These are phyloP conservation scores for Gracilinanus agilis DNA, from an alignment of 2,113 vertebrate genomes.

Conservation along the genomic window DNA sequence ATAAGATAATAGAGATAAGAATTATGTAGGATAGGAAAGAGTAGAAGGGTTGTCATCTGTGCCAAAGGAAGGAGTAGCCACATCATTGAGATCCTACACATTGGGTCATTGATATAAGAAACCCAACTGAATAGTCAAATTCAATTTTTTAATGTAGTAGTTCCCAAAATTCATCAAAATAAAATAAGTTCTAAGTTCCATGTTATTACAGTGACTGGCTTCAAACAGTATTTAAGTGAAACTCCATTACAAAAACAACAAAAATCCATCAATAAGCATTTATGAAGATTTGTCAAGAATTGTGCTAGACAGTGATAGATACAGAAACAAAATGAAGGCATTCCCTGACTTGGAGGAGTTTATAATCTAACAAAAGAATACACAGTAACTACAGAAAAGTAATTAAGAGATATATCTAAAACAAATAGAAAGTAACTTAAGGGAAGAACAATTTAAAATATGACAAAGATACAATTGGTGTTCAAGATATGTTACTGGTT, in stretches of 20 bases:
- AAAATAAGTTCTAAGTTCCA: neutral
- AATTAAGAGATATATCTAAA: too few species aligned
- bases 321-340: neutral
- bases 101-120: neutral
- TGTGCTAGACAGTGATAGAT: too few species aligned
- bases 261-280: neutral
- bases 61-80: neutral
- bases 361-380: too few species aligned
- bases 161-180: neutral
- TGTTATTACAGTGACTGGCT: neutral
- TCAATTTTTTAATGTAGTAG: neutral
- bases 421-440: too few species aligned
- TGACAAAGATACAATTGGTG: too few species aligned
- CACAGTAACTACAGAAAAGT: too few species aligned
- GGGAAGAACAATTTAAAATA: too few species aligned
- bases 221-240: neutral
- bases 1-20: neutral
- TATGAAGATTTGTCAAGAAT: too few species aligned
- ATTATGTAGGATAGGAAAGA: neutral
- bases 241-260: neutral
- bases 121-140: neutral
- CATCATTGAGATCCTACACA: neutral
- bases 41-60: neutral
- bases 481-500: too few species aligned
- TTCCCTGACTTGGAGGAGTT: too few species aligned